These are phyloP conservation scores for Hyles vespertilio DNA, from an alignment of 1,140 invertebrate species.

Conservation along the genomic window DNA sequence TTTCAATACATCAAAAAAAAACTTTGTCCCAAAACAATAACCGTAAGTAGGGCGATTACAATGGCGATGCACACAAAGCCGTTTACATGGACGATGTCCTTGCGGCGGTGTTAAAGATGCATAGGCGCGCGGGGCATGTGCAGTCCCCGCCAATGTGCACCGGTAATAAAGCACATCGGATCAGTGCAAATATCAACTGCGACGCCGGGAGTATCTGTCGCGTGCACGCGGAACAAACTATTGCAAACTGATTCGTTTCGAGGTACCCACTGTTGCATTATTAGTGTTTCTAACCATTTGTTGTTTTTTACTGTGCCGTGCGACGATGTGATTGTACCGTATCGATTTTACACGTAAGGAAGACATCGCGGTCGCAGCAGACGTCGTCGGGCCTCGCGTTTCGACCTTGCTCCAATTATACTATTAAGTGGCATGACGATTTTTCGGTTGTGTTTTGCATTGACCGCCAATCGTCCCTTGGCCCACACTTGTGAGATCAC, in stretches of 20 bases:
- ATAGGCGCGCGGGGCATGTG: conserved; percentile 49
- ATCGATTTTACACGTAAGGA: conserved; percentile 61
- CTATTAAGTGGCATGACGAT: conserved; percentile 10
- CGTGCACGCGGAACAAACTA: conserved; percentile 27
- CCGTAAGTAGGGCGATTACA: neutral
- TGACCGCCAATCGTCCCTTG: neutral
- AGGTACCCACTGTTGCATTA: conserved; percentile 41
- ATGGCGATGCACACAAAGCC: neutral
- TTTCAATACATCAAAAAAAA: too few relatives aligned
- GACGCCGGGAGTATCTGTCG: conserved; percentile 5
- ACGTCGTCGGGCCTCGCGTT: conserved; percentile 31
- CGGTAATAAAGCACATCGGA: conserved; percentile 36
- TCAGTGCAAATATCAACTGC: conserved; percentile 23
- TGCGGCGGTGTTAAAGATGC: conserved; percentile 63
- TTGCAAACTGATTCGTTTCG: conserved; percentile 60
- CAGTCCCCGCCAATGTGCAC: conserved; percentile 38
- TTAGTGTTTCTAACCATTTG: conserved; percentile 1
- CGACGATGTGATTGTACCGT: conserved; percentile 33
- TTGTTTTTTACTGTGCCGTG: conserved; percentile 30
- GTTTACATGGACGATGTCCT: conserved; percentile 32
- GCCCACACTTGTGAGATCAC: neutral
- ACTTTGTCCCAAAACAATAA: too few relatives aligned
- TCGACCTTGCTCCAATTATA: conserved; percentile 64
- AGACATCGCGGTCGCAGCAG: conserved; percentile 48
- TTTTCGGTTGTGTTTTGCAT: neutral